These are phyloP conservation scores for Lordiphosa stackelbergi DNA, from an alignment of 1,140 invertebrate species.

Conservation along the genomic window DNA sequence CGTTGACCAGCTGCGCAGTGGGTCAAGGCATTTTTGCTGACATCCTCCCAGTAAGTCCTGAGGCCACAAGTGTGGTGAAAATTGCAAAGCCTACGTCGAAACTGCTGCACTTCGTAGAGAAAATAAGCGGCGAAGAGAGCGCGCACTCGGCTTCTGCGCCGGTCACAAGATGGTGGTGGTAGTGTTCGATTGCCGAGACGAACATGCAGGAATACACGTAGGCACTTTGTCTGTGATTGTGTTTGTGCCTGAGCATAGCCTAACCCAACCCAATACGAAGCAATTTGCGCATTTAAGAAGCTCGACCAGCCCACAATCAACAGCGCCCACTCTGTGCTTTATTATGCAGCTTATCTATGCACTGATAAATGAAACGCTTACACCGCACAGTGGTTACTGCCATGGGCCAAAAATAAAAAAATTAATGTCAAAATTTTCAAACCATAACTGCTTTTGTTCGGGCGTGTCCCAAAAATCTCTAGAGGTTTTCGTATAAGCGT, in stretches of 20 bases:
- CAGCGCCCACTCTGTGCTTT: constrained; percentile 16
- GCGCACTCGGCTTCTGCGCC: constrained; percentile 17
- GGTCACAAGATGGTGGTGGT: neutral
- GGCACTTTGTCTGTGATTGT: constrained; percentile 10
- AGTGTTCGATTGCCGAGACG: neutral
- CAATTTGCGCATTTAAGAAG: constrained; percentile 21
- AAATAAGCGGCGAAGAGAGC: neutral
- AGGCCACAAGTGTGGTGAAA: constrained; percentile 18
- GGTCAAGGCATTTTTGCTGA: constrained; percentile 17
- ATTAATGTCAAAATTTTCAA: no score
- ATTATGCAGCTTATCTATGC: constrained; percentile 23
- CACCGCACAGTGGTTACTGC: no score
- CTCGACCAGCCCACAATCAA: constrained; percentile 1
- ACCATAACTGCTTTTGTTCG: no score
- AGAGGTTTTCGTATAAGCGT: no score
- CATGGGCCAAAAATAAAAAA: no score
- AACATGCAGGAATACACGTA: constrained; percentile 47
- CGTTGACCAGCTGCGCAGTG: constrained; percentile 24
- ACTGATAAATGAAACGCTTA: constrained; percentile 4
- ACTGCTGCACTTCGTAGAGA: neutral
- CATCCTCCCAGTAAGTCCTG: constrained; percentile 22
- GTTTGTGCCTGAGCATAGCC: no score
- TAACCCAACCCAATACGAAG: neutral
- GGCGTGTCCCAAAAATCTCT: no score
- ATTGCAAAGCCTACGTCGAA: constrained; percentile 19